A percentile compares a stretch with the other conserved stretches of the same genome.
These are phyloP conservation scores for Enteromius afrohamiltoni DNA, from an alignment of 2,797 vertebrate species.

Conservation along the genomic window DNA sequence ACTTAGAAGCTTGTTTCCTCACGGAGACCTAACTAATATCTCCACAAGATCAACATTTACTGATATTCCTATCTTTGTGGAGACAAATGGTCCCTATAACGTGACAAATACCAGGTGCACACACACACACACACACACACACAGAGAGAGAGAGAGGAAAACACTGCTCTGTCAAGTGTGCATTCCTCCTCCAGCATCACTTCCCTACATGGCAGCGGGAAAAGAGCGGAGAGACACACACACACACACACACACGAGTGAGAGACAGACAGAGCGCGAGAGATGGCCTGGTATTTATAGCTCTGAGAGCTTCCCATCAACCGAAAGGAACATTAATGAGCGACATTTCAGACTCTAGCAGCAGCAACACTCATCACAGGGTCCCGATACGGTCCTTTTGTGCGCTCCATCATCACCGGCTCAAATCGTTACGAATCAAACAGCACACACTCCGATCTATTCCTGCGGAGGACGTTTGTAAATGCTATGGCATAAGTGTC, in stretches of 20 bases:
- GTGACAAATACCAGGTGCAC: no score
- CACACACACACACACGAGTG: not conserved
- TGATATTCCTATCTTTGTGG: no score
- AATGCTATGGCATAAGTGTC: not conserved
- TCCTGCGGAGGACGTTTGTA: not conserved
- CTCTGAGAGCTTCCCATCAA: slow-evolving; percentile 41
- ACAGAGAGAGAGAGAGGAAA: not conserved
- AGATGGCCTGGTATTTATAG: slow-evolving; percentile 55
- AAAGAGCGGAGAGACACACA: slow-evolving; percentile 4
- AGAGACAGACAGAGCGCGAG: slow-evolving; percentile 33
- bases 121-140: no score
- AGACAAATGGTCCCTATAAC: no score
- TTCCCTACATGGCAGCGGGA: slow-evolving; percentile 78
- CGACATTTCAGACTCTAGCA: not conserved
- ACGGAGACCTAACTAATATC: no score
- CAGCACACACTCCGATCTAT: not conserved
- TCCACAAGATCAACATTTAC: no score
- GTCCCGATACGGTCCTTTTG: not conserved
- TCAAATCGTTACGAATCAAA: not conserved
- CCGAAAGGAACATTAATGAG: slow-evolving; percentile 35
- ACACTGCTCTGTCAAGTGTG: slow-evolving; percentile 52
- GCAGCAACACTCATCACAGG: not conserved
- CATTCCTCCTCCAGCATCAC: slow-evolving; percentile 72
- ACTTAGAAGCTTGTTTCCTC: no score
- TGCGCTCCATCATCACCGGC: not conserved